A percentile compares a stretch with the other conserved stretches of the same genome.
These are phyloP conservation scores for Elanus axillaris DNA, from an alignment of 2,113 vertebrate species.

Conservation along the genomic window DNA sequence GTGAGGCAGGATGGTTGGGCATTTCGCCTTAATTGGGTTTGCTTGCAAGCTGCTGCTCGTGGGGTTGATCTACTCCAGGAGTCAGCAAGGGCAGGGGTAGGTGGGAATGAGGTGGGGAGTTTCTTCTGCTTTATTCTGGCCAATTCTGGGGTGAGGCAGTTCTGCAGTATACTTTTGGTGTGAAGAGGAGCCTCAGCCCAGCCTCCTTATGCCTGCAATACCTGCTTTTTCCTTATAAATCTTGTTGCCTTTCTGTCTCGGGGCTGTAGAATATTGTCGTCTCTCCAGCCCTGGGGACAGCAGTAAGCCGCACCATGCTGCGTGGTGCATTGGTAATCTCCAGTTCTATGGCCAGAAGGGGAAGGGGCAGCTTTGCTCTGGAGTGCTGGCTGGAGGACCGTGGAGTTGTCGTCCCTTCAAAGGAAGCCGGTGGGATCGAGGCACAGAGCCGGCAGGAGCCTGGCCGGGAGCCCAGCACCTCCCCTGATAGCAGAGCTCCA, in stretches of 20 bases:
- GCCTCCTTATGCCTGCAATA: not conserved
- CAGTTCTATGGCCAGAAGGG: not conserved
- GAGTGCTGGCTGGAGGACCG: not conserved
- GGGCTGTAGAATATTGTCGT: not conserved
- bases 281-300: not conserved
- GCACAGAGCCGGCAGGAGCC: not conserved
- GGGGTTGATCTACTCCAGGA: not conserved
- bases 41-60: not conserved
- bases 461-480: not conserved
- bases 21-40: accelerated
- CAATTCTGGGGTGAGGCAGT: not conserved
- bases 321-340: not conserved
- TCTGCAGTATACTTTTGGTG: not conserved
- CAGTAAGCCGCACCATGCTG: not conserved
- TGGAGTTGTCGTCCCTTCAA: not conserved
- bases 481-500: not conserved
- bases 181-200: not conserved
- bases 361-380: not conserved
- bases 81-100: not conserved
- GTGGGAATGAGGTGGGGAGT: not conserved
- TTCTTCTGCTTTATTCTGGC: not conserved
- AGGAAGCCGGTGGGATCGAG: accelerated
- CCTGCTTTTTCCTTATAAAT: not conserved
- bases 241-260: not conserved
- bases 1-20: accelerated